Conservation (phyloP, 2,888 invertebrate genomes). For the Hofmannophila pseudospretella region DNA sequence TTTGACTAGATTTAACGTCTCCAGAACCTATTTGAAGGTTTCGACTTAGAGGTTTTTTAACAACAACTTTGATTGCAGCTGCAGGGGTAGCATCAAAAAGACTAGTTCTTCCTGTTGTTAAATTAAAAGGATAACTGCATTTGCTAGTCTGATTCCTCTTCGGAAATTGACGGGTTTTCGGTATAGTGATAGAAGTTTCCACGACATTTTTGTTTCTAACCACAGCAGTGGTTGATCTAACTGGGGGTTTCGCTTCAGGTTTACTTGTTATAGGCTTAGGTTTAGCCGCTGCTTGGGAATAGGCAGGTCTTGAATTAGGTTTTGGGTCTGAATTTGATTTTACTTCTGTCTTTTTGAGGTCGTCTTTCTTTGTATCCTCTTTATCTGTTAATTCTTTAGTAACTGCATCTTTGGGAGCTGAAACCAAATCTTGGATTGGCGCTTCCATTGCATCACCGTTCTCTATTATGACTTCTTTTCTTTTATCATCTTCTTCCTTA, state of each 20-base stretch:
- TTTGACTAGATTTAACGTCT: conserved; percentile 39
- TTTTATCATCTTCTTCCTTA: conserved; percentile 13
- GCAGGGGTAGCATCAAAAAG: conserved; percentile 50
- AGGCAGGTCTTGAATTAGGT: conserved; percentile 50
- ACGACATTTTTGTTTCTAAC: conserved; percentile 66
- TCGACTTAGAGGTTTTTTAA: conserved; percentile 40
- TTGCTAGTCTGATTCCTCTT: conserved; percentile 57
- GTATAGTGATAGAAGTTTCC: conserved; percentile 47
- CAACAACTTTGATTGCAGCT: conserved; percentile 27
- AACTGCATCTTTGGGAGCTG: no score
- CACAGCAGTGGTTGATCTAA: conserved; percentile 34
- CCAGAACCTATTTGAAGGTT: conserved; percentile 47
- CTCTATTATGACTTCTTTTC: no score
- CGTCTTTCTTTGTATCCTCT: conserved; percentile 24
- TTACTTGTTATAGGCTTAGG: conserved; percentile 52
- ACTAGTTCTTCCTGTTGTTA: conserved; percentile 67
- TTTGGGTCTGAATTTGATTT: conserved; percentile 41
- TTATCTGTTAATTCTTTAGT: neutral
- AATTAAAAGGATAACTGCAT: conserved; percentile 72
- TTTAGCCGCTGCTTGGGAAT: conserved; percentile 73
- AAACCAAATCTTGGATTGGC: neutral
- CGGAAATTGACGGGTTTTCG: conserved; percentile 40
- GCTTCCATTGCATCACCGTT: no score
- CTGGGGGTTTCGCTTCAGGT: conserved; percentile 50
- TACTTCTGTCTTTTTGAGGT: conserved; percentile 30